Percentiles rank a stretch among this genome's conserved stretches.
Evolutionary conservation across 2,113 vertebrate genomes (phyloP).

Genomic region (Anolis carolinensis): DNA sequence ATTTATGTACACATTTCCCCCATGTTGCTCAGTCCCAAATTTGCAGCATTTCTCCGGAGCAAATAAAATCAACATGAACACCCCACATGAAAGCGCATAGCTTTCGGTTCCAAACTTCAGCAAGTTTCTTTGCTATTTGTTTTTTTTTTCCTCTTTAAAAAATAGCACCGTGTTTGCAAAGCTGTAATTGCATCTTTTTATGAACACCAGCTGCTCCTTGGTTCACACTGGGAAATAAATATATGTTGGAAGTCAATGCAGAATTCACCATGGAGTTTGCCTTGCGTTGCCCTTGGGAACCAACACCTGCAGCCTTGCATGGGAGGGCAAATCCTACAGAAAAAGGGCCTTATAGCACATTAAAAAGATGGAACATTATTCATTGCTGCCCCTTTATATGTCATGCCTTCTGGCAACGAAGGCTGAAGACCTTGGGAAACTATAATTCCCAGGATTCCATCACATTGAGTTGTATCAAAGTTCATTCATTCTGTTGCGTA

Average conservation of each 20-base stretch:
- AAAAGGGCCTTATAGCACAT: no score
- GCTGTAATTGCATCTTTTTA: neutral
- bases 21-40: no score
- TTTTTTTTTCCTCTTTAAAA: neutral
- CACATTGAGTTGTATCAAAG: no score
- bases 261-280: accelerated
- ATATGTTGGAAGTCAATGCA: neutral
- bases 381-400: no score
- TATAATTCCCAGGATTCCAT: no score
- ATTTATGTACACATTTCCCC: no score
- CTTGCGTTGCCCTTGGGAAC: neutral
- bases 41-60: neutral
- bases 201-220: neutral
- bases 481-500: no score
- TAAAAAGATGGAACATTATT: no score
- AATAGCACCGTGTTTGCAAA: neutral
- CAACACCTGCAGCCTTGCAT: neutral
- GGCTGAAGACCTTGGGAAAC: no score
- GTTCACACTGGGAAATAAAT: neutral
- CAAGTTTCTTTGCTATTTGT: neutral
- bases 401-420: no score
- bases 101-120: neutral
- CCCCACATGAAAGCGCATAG: no score
- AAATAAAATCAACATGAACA: neutral
- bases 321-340: no score